Conservation (phyloP, 30 jellyfish, hydroid and myxozoan species). For the Turritopsis dohrnii region DNA sequence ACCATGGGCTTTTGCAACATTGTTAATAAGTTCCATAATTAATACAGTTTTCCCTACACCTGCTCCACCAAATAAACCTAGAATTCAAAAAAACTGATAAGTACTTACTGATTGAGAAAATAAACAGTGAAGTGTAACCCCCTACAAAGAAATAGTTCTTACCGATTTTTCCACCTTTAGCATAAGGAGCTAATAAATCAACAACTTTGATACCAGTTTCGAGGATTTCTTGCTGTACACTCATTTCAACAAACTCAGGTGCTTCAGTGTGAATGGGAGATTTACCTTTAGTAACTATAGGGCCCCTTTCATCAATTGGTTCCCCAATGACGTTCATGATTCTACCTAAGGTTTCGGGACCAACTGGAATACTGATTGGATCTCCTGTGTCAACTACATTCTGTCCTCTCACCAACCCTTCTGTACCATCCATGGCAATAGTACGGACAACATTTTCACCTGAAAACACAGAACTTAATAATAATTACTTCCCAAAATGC, state of each 20-base stretch:
- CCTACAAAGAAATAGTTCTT: neutral
- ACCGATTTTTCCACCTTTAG: slow-evolving; percentile 99
- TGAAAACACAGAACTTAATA: neutral
- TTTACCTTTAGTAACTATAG: slow-evolving; percentile 80
- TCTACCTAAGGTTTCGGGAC: slow-evolving; percentile 99
- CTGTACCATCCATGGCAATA: slow-evolving; percentile 99
- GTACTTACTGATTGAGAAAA: neutral
- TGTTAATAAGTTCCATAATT: slow-evolving; percentile 97
- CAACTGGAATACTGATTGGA: slow-evolving; percentile 99
- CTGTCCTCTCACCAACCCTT: slow-evolving; percentile 99
- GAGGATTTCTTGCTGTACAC: slow-evolving; percentile 96
- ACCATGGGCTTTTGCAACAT: slow-evolving; percentile 99
- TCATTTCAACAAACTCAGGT: slow-evolving; percentile 99
- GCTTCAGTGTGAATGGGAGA: slow-evolving; percentile 99
- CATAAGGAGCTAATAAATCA: slow-evolving; percentile 99
- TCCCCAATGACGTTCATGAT: slow-evolving; percentile 99
- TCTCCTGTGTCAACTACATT: slow-evolving; percentile 90
- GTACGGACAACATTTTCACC: slow-evolving; percentile 99
- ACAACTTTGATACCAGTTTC: slow-evolving; percentile 99
- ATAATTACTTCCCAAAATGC: too few species aligned
- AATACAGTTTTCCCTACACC: slow-evolving; percentile 99
- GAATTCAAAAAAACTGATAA: neutral
- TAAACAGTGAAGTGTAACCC: neutral
- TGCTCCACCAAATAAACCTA: slow-evolving; percentile 99
- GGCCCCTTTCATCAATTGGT: slow-evolving; percentile 99